phyloP scores from a whole-genome alignment of 2,797 vertebrate genomes.

The Acanthurus tractus region DNA sequence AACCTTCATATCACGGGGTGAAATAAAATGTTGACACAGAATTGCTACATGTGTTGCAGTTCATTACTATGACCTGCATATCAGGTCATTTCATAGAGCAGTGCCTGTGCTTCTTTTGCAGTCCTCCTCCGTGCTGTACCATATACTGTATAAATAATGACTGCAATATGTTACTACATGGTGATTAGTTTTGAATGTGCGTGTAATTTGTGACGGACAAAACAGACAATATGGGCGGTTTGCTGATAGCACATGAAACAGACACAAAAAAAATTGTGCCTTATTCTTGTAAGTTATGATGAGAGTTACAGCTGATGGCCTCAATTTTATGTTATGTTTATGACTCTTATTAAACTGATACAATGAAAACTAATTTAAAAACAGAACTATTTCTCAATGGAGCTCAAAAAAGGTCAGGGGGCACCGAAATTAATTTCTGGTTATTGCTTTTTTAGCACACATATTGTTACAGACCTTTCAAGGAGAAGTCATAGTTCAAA shows the following conservation, averaged over 20 bases:
- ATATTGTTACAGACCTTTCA: slow-evolving; percentile 62
- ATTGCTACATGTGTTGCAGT: slow-evolving; percentile 64
- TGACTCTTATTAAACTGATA: slow-evolving; percentile 45
- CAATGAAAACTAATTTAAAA: slow-evolving; percentile 52
- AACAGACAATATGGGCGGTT: not conserved
- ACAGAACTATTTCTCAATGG: slow-evolving; percentile 56
- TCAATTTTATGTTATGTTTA: slow-evolving; percentile 40
- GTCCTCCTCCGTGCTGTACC: slow-evolving; percentile 35
- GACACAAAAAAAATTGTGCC: slow-evolving; percentile 6
- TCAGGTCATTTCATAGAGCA: slow-evolving; percentile 64
- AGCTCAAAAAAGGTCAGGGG: slow-evolving; percentile 21
- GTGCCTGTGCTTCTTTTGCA: slow-evolving; percentile 48
- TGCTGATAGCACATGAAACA: not conserved
- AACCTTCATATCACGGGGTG: slow-evolving; percentile 64
- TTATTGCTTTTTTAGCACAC: slow-evolving; percentile 53
- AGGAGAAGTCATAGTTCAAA: slow-evolving; percentile 57
- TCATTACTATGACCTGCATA: slow-evolving; percentile 63
- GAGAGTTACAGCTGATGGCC: slow-evolving; percentile 5
- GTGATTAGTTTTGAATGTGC: slow-evolving; percentile 10
- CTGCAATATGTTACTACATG: slow-evolving; percentile 27
- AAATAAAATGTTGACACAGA: slow-evolving; percentile 76
- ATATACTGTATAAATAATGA: slow-evolving; percentile 41
- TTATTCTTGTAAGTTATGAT: not conserved
- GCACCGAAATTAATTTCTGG: slow-evolving; percentile 48
- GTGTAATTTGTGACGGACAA: not conserved